A percentile compares a stretch with the other conserved stretches of the same genome.
These are phyloP conservation scores for Scolopax rusticola DNA, from an alignment of 2,797 vertebrate species.

Conservation along the genomic window DNA sequence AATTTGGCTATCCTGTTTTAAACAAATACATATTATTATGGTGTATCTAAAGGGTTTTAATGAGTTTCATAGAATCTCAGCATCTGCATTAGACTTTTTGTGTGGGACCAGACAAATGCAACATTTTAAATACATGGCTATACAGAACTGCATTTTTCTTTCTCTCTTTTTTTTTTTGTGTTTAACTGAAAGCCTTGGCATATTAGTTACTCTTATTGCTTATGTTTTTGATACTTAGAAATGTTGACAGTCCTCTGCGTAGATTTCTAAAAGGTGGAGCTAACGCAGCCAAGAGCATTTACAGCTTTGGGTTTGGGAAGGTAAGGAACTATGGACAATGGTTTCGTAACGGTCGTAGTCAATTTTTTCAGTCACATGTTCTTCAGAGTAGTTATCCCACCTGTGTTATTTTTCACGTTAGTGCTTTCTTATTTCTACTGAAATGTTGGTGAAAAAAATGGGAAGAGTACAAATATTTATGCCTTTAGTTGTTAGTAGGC, in stretches of 20 bases:
- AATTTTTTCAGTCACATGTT: neutral
- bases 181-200: neutral
- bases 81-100: neutral
- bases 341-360: accelerated
- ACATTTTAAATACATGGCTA: neutral
- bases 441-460: neutral
- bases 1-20: neutral
- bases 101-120: neutral
- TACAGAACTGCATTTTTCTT: neutral
- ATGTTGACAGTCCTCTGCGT: constrained; percentile 41
- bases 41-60: neutral
- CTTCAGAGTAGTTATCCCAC: neutral
- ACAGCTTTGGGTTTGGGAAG: constrained; percentile 90
- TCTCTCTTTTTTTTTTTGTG: neutral
- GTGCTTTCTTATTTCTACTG: neutral
- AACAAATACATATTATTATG: neutral
- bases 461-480: neutral
- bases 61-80: neutral
- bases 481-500: neutral
- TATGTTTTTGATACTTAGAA: constrained; percentile 64
- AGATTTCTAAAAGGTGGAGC: constrained; percentile 63
- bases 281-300: constrained; percentile 68
- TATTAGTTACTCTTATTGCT: neutral
- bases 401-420: neutral
- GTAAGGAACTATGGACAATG: constrained; percentile 64